These are phyloP conservation scores for Elaphurus davidianus DNA, from an alignment of 2,113 vertebrate genomes.

Conservation along the genomic window DNA sequence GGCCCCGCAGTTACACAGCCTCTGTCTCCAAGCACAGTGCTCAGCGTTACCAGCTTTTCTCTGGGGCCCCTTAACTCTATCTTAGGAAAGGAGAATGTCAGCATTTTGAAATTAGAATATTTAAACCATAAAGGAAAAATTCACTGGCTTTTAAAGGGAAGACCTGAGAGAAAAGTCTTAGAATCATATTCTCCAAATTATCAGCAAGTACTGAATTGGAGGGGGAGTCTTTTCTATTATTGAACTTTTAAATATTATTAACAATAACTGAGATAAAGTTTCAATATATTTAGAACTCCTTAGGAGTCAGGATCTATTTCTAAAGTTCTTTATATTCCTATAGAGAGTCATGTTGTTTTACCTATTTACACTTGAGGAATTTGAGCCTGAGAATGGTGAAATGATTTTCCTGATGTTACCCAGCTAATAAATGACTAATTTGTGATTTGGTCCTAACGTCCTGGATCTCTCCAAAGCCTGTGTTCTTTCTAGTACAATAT, in stretches of 20 bases:
- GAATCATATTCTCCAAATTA: not conserved
- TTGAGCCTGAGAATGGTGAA: not conserved
- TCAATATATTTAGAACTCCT: not conserved
- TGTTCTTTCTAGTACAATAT: not conserved
- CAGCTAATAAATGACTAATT: not conserved
- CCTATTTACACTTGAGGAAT: not conserved
- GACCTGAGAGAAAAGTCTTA: not conserved
- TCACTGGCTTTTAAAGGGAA: not conserved
- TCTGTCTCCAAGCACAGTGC: accelerated
- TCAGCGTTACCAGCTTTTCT: not conserved
- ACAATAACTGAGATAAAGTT: not conserved
- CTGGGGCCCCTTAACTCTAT: not conserved
- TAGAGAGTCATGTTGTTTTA: not conserved
- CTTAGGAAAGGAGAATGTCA: not conserved
- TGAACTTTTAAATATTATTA: not conserved
- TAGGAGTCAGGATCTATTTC: not conserved
- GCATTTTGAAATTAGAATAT: not conserved
- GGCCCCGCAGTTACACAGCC: not conserved
- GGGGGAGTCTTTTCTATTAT: not conserved
- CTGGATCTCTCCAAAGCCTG: not conserved
- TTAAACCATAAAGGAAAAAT: not conserved
- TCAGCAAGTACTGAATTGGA: not conserved
- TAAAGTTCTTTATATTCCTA: not conserved
- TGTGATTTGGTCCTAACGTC: not conserved
- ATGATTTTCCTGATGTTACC: not conserved